Evolutionary conservation across 2,888 invertebrate species (phyloP), one percentile per base, ranked within the genome.

Genomic region (Diogma glabrata): DNA sequence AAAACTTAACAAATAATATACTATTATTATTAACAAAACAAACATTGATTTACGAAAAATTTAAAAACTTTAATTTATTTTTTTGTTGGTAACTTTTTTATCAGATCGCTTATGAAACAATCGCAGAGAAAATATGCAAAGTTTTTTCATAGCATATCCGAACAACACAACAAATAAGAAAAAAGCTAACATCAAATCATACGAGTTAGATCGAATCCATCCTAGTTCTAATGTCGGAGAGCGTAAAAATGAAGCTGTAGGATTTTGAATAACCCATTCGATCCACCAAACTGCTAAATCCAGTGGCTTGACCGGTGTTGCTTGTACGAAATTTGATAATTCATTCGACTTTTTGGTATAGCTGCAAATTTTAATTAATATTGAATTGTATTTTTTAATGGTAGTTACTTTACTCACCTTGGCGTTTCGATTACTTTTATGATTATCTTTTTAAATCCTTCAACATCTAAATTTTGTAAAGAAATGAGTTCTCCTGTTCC

Each of bases 211-310:
- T 55, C 70, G 63, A 54, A 73, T 71, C 55, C 69, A 63, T 17
- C 73, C 72, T 63, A 75, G 65, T 51, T 70, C 65, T 9, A 68
- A 57, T 64, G 54, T 71, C 20, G 67, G 65, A 8, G 75, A 67
- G 33, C 52, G 58, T 2, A 74, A 65, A 59, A 78, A 72, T 2
- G 66, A 69, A 0, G 76, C 75, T 1, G 79, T 79, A 4, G 65
- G 64, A 3, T 77, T 75, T 9, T 69, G 64, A 1, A 75, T 75
- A 1, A 79, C 75, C 57, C 80, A 75, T 58, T 83, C 81, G 12
- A 78, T 72, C 82, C 81, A 82, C 66, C 77, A 76, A 4, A 77
- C 66, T 2, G 82, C 72, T 28, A 76, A 74, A 2, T 75, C 72
- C 5, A 78, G 65, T 0, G 82, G 76, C 0, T 72, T 62, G 54